Percentiles rank a stretch among this genome's conserved stretches.
Evolutionary conservation across 2,888 invertebrate genomes (phyloP).

Genomic region (Scrobipalpa atriplicella): DNA sequence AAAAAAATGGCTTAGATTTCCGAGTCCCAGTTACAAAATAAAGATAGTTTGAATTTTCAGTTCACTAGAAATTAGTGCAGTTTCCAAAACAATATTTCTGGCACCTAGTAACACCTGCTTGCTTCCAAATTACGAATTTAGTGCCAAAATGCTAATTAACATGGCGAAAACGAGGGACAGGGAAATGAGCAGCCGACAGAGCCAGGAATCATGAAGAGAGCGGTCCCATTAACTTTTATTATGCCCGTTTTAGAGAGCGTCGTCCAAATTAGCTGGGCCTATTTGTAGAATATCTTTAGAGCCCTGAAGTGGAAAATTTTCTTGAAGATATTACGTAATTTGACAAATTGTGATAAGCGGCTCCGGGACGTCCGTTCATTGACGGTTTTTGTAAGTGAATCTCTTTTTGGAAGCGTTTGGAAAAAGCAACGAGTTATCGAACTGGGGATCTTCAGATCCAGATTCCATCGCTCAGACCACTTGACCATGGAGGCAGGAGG

Average conservation of each 20-base stretch:
- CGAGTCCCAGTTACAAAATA: background rate
- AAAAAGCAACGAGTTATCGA: no score
- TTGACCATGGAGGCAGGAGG: no score
- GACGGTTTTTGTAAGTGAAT: constrained; percentile 19
- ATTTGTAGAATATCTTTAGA: constrained; percentile 35
- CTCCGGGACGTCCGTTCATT: background rate
- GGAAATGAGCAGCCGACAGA: constrained; percentile 68
- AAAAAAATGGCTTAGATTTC: background rate
- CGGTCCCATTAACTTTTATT: constrained; percentile 80
- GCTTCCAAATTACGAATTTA: constrained; percentile 68
- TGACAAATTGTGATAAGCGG: constrained; percentile 6
- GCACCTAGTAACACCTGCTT: constrained; percentile 39
- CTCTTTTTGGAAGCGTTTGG: constrained; percentile 17
- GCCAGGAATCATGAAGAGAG: constrained; percentile 78
- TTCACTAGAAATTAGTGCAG: background rate
- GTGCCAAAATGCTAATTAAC: constrained; percentile 81
- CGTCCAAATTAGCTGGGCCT: constrained; percentile 80
- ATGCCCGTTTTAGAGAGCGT: constrained; percentile 76
- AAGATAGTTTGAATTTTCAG: background rate
- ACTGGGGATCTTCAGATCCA: no score
- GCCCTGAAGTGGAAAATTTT: background rate
- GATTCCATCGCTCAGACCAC: no score
- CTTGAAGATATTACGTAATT: background rate
- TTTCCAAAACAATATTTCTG: constrained; percentile 38
- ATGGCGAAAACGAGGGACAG: constrained; percentile 66